Evolutionary conservation across 2,797 vertebrate species (phyloP), one percentile per base, ranked within the genome.

Genomic region (Poecilia wingei): DNA sequence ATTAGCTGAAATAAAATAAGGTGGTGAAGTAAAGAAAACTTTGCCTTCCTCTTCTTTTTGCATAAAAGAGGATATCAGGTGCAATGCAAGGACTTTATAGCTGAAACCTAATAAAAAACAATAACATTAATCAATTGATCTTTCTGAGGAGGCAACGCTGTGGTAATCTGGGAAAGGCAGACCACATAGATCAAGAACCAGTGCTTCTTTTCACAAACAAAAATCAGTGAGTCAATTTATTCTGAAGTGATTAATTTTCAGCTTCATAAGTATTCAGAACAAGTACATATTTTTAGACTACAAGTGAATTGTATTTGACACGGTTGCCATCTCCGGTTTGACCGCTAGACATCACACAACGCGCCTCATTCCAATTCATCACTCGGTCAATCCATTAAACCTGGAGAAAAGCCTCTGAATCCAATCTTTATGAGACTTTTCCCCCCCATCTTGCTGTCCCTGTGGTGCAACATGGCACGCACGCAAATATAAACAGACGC

Each of bases 401-500:
- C 41, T 70, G 28, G 4, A 41, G 39, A 79, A 28, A 73, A n/a
- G 2, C 7, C 3, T 22, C 1, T 16, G 3, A 4, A 12, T 59
- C 66, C 8, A 39, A 25, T 69, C 16, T 33, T 57, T 28, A 31
- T 36, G 55, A 71, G 33, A 55, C n/a, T 47, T 10, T 70, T 66
- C 16, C n/a, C n/a, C 22, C 22, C 76, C 76, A 79, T 72, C 33
- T 71, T 22, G 64, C 68, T 36, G 41, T 74, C 72, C 71, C 72
- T 43, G 20, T 66, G 57, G 51, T 79, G 72, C 71, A 64, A 72
- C 39, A 43, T 18, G 75, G n/a, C 33, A 22, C 41, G 45, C 68
- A 74, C 76, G 43, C 66, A 74, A 31, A 76, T 18, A 78, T n/a
- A 79, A 18, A 74, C 41, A 43, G 49, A 82, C 79, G 73, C 8